Evolutionary conservation across 2,113 vertebrate genomes (phyloP), one percentile per base, ranked within the genome.

Genomic region (Cyprinus carpio): DNA sequence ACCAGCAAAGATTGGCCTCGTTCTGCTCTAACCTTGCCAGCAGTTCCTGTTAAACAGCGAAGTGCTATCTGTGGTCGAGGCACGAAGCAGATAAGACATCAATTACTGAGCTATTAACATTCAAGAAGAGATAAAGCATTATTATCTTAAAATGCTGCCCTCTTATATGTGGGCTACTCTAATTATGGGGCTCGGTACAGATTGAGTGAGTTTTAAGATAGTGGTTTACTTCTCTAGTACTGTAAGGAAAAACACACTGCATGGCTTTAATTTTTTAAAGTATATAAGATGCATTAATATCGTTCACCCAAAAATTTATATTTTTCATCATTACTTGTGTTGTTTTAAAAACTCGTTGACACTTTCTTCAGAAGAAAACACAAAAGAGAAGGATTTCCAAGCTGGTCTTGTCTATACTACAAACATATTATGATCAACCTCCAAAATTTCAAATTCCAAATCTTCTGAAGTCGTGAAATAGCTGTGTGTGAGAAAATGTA

Each of bases 31-130:
- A 84, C 85, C 81, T 74, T 86, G 84, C 81, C 67, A 83, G 40
- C 54, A 77, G 85, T 83, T 84, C 86, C 83, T 87, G 84, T 86
- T 34, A 27, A 77, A 51, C 85, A 82, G 65, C 29, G n/a, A 72
- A 51, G 80, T 56, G 64, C 64, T 37, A 86, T 60, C 71, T 87
- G 77, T 74, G 58, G 75, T 75, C 79, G 72, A 72, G 29, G 7
- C 43, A 51, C 6, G 12, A 64, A 80, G 34, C 56, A 37, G 79
- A 88, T 87, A 87, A 85, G 75, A 84, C 84, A 75, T 82, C 75
- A 82, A 82, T 87, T 82, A 86, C 74, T 20, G 25, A n/a, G 27
- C 56, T 43, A 83, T 80, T 75, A 88, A 60, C 49, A 79, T 87
- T 25, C 85, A 67, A 80, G 25, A 60, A 43, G 8, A 82, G 84